Percentiles rank a stretch among this genome's conserved stretches.
These are phyloP conservation scores for Hycleus phaleratus DNA, from an alignment of 1,140 invertebrate genomes.

Conservation along the genomic window DNA sequence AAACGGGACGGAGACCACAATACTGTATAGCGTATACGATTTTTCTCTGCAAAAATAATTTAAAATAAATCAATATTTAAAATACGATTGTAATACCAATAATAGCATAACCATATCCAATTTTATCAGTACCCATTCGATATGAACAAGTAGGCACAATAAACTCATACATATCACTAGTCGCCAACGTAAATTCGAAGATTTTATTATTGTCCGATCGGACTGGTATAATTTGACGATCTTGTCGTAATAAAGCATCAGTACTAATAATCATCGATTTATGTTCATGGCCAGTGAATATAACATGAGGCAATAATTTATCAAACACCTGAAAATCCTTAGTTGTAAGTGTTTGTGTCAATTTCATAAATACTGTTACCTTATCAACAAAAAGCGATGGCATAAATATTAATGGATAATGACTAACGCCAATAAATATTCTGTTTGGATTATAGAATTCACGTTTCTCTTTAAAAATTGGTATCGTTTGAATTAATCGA, in stretches of 20 bases:
- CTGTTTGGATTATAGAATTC: constrained; percentile 52
- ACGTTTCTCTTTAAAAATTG: constrained; percentile 45
- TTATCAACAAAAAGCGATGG: constrained; percentile 55
- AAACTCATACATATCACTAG: constrained; percentile 66
- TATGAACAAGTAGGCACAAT: constrained; percentile 90
- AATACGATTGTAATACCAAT: constrained; percentile 50
- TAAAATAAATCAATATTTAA: too few relatives aligned
- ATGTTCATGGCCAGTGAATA: constrained; percentile 82
- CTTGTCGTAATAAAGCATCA: constrained; percentile 42
- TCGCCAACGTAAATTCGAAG: constrained; percentile 43
- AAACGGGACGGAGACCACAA: constrained; percentile 39
- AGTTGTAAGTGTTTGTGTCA: not conserved
- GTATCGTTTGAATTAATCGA: constrained; percentile 49
- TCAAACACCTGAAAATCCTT: constrained; percentile 50
- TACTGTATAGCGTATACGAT: constrained; percentile 35
- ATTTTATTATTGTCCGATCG: constrained; percentile 44
- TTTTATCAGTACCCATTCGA: constrained; percentile 78
- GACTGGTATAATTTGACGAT: constrained; percentile 43
- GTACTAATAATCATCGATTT: constrained; percentile 52
- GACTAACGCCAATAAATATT: constrained; percentile 62
- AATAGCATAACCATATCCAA: constrained; percentile 77
- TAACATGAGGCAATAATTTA: constrained; percentile 63
- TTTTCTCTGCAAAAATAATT: constrained; percentile 24
- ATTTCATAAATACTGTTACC: constrained; percentile 33
- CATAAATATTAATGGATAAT: constrained; percentile 57